phyloP scores from a whole-genome alignment of 2,888 invertebrate species.

The Stramonita haemastoma region DNA sequence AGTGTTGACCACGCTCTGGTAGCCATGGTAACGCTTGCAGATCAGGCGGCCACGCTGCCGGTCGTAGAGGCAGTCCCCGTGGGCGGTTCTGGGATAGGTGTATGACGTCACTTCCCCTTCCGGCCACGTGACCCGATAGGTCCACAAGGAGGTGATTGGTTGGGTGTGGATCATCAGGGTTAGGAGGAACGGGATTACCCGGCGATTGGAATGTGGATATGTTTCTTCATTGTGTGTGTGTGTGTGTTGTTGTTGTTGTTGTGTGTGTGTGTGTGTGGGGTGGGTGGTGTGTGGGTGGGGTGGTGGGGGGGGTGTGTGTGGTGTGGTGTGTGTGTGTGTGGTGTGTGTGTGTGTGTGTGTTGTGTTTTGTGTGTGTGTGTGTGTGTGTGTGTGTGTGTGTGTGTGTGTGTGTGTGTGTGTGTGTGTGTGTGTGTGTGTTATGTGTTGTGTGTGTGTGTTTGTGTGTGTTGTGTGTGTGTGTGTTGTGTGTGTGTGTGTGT shows the following conservation, averaged over 20 bases:
- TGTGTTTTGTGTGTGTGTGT: not conserved
- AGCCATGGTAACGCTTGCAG: slow-evolving; percentile 46
- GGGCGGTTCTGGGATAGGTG: slow-evolving; percentile 35
- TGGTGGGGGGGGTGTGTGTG: not conserved
- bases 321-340: not conserved
- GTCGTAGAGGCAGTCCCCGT: slow-evolving; percentile 47
- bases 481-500: too few relatives aligned
- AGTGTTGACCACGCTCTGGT: slow-evolving; percentile 38
- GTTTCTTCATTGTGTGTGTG: not conserved
- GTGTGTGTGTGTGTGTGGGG: too few relatives aligned
- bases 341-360: too few relatives aligned
- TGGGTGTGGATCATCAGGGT: not conserved
- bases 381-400: not conserved
- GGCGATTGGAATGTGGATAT: not conserved
- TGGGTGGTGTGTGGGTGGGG: too few relatives aligned
- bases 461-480: too few relatives aligned
- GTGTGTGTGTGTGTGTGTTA: too few relatives aligned
- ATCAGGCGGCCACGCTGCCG: slow-evolving; percentile 22
- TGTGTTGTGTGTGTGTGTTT: too few relatives aligned
- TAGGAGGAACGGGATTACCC: not conserved
- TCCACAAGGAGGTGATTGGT: slow-evolving; percentile 14
- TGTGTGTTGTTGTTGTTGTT: not conserved
- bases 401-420: too few relatives aligned
- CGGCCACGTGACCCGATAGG: slow-evolving; percentile 37
- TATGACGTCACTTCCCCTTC: slow-evolving; percentile 39